Percentiles rank a stretch among this genome's conserved stretches.
Conservation (phyloP, 1,140 invertebrate genomes). For the Cepaea nemoralis region DNA sequence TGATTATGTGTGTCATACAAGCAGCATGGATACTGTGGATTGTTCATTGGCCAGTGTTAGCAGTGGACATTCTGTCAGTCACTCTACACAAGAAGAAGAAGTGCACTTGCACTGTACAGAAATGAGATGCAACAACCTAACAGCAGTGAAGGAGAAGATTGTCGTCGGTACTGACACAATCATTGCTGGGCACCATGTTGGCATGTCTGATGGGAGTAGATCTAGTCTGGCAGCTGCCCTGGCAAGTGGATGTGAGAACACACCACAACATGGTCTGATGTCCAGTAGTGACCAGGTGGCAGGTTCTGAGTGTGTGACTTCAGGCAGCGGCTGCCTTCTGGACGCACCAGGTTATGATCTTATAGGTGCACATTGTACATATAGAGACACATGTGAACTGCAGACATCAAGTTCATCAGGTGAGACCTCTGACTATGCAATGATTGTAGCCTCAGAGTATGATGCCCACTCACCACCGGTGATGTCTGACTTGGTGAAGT, state of each 20-base stretch:
- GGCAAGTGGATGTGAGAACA: not conserved
- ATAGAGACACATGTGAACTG: not conserved
- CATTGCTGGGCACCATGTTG: too few relatives aligned
- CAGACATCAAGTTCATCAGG: not conserved
- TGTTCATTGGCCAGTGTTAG: not conserved
- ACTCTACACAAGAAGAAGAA: not conserved
- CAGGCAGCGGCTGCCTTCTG: not conserved
- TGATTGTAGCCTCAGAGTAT: not conserved
- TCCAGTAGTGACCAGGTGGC: too few relatives aligned
- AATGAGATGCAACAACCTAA: too few relatives aligned
- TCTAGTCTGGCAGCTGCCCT: not conserved
- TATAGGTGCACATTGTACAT: not conserved
- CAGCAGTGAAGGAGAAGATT: too few relatives aligned
- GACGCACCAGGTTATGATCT: not conserved
- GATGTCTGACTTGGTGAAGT: not conserved
- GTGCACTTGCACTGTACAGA: too few relatives aligned
- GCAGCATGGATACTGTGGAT: not conserved
- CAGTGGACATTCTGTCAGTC: not conserved
- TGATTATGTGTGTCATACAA: not conserved
- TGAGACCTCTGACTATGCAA: not conserved
- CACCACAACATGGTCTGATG: not conserved
- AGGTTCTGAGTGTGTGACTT: not conserved
- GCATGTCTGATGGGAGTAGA: not conserved
- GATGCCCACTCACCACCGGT: not conserved
- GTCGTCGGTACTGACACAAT: too few relatives aligned